A percentile compares a stretch with the other conserved stretches of the same genome.
phyloP scores from a whole-genome alignment of 2,113 vertebrate species.

The Australoheros scitulus region DNA sequence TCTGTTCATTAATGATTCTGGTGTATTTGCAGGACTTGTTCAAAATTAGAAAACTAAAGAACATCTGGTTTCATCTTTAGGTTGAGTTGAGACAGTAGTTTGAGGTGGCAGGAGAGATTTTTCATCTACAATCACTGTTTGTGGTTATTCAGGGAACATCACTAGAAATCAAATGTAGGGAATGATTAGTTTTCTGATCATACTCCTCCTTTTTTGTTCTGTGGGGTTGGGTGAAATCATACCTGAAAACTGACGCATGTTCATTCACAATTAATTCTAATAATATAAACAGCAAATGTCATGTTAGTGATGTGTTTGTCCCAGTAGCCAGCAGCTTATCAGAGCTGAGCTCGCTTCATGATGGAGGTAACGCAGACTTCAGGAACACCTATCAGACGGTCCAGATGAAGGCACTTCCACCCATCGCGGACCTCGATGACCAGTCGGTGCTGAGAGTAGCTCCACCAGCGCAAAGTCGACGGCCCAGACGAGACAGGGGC shows the following conservation, averaged over 20 bases:
- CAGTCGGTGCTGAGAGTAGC: conserved; percentile 79
- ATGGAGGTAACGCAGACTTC: conserved; percentile 86
- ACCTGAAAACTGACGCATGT: not conserved
- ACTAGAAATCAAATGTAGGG: too few species aligned
- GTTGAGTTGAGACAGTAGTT: too few species aligned
- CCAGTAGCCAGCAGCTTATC: conserved; percentile 90
- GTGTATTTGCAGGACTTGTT: not conserved
- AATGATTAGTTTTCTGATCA: not conserved
- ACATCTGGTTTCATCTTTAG: not conserved
- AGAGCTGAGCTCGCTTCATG: conserved; percentile 95
- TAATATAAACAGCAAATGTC: not conserved
- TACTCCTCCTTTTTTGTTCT: not conserved
- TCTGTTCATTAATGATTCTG: not conserved
- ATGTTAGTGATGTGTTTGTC: conserved; percentile 13
- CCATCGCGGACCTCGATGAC: conserved; percentile 83
- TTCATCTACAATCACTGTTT: too few species aligned
- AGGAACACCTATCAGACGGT: conserved; percentile 88
- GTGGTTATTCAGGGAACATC: too few species aligned
- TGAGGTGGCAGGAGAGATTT: too few species aligned
- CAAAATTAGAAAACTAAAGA: not conserved
- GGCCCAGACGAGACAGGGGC: conserved; percentile 75
- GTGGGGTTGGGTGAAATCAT: not conserved
- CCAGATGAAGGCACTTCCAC: conserved; percentile 87
- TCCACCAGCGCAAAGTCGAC: conserved; percentile 71
- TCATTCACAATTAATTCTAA: not conserved